Percentiles rank a stretch among this genome's conserved stretches.
Evolutionary conservation across 2,797 vertebrate species (phyloP).

Genomic region (Bovichtus variegatus): DNA sequence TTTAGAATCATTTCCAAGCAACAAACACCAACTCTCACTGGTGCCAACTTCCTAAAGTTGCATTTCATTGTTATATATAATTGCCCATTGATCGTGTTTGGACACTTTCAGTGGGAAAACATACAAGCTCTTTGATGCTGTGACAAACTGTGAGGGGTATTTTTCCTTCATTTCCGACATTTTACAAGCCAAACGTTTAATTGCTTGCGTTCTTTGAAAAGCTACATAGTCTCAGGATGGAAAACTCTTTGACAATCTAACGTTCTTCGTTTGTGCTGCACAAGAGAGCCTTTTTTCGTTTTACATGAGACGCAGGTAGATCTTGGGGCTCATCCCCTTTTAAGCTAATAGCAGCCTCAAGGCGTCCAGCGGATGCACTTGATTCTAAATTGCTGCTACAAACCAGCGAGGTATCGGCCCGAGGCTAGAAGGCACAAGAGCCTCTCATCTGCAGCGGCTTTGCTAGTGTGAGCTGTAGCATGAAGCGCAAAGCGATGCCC

Average conservation of each 20-base stretch:
- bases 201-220: no score
- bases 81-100: neutral
- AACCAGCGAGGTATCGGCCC: conserved; percentile 25
- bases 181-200: neutral
- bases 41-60: no score
- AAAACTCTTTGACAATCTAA: neutral
- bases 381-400: conserved; percentile 39
- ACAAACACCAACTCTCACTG: neutral
- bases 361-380: conserved; percentile 34
- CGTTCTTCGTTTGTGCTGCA: neutral
- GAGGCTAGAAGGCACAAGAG: conserved; percentile 21
- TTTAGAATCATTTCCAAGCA: neutral
- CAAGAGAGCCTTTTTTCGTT: conserved; percentile 7
- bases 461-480: conserved; percentile 35
- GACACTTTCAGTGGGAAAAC: neutral
- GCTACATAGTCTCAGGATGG: no score
- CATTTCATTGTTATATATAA: neutral
- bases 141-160: neutral
- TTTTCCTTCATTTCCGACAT: neutral
- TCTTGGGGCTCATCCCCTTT: conserved; percentile 1
- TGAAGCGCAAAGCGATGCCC: conserved; percentile 44
- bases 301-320: neutral
- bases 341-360: conserved; percentile 18
- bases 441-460: conserved; percentile 43
- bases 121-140: neutral